Evolutionary conservation across 1,140 invertebrate genomes (phyloP), one percentile per base, ranked within the genome.

Genomic region (Micrasema longulum): DNA sequence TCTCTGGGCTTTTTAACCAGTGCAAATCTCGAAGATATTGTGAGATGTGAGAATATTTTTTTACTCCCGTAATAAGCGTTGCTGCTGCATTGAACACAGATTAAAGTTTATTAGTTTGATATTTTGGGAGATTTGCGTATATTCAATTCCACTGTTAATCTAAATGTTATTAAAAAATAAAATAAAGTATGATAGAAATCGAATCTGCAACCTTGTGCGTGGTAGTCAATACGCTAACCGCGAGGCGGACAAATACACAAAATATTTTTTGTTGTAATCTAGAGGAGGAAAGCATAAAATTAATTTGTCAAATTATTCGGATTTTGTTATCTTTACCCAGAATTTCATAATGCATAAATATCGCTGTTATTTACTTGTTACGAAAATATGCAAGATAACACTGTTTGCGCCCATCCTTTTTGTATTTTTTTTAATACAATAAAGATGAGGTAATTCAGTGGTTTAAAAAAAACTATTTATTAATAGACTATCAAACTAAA

Each of bases 351-450:
- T 31, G 22, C 4, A 4, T 26, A 53, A 53, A 53, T 23, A 26
- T 22, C 0, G 22, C 22, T 12, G 11, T 18, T n/a, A 53, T n/a
- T 53, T n/a, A n/a, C n/a, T n/a, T n/a, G n/a, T n/a, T n/a, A n/a
- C n/a, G n/a, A 53, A 22, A 45, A 10, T 23, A 31, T 1, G n/a
- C n/a, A n/a, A 53, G 50, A 53, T 53, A 53, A 53, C 22, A 53
- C 2, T 31, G 50, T 31, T 26, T 12, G 1, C 7, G 50, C 50
- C 43, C 43, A 45, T 45, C 43, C 43, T 16, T 12, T 5, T 7
- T 38, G 12, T 5, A 38, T 38, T 38, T 38, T 38, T 38, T 7
- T 12, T 5, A 7, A 7, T 12, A 38, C 36, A 38, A 7, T 38
- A 38, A 38, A 38, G 5, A 38, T 38, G 36, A 7, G 12, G 36